Evolutionary conservation across 2,113 vertebrate species (phyloP), one percentile per base, ranked within the genome.

Genomic region (Phylloscopus trochiloides): DNA sequence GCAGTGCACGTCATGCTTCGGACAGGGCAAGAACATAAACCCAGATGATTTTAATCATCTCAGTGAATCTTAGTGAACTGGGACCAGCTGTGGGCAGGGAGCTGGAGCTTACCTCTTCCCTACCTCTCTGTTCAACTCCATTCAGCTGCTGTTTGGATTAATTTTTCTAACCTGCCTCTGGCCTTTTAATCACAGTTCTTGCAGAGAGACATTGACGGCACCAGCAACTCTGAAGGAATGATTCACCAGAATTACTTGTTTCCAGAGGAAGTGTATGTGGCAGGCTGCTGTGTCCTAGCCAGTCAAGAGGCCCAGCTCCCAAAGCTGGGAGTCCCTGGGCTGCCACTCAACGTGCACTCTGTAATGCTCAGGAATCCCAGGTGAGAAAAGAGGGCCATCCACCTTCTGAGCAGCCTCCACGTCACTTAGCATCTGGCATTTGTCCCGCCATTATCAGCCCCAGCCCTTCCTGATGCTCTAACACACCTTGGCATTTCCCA

Each of bases 1-100:
- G 32, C 38, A 61, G 38, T 6, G 38, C 14, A 38, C 1, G 0
- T 5, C 4, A 0, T 22, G 54, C 63, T 77, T 38, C 0, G 0
- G 32, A 38, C 17, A n/a, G 9, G 32, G 38, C 73, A 61, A 77
- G 45, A 61, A 68, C 14, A n/a, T 8, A 19, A 76, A 76, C 28
- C 7, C 54, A 26, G 32, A 14, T 36, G 11, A 67, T 32, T 43
- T 21, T 21, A 36, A 51, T 45, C 17, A 51, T 22, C 52, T 36
- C n/a, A 52, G 25, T 34, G 20, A 52, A 31, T 61, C 20, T 20
- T 12, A 32, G 17, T 6, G 22, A 67, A 59, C 28, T 15, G 22
- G 38, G 38, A 76, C 9, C 45, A 31, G 36, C 36, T 45, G 9
- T 16, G 32, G 54, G 32, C 34, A 51, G 32, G 52, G 7, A 51